Evolutionary conservation across 1,140 invertebrate species (phyloP).

Genomic region (Spodoptera frugiperda): DNA sequence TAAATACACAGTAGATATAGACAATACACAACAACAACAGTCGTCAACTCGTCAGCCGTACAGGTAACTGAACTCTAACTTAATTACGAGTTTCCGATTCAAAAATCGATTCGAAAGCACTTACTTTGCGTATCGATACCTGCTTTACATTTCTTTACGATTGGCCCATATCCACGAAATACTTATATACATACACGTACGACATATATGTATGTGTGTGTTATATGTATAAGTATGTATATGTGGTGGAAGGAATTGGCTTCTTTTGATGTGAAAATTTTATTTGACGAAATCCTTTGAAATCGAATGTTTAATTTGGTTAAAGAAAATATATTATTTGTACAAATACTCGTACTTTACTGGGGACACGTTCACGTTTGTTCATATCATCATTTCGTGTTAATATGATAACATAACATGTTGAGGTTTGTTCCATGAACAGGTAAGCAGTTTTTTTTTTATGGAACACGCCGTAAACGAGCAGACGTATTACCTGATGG

Average conservation of each 20-base stretch:
- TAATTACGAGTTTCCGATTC: neutral
- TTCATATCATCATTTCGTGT: too few species aligned
- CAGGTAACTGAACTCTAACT: neutral
- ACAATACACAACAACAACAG: too few species aligned
- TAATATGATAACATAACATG: too few species aligned
- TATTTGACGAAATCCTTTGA: constrained; percentile 6
- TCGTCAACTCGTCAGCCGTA: too few species aligned
- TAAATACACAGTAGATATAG: too few species aligned
- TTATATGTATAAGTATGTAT: neutral
- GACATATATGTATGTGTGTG: too few species aligned
- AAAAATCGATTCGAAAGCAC: neutral
- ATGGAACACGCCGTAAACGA: too few species aligned
- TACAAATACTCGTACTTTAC: constrained; percentile 24
- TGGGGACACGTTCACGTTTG: neutral
- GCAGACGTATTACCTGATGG: too few species aligned
- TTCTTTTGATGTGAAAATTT: constrained; percentile 22
- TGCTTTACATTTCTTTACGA: neutral
- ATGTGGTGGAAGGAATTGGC: constrained; percentile 14
- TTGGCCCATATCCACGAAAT: neutral
- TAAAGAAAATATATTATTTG: constrained; percentile 11
- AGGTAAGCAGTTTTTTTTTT: too few species aligned
- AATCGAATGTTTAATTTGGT: constrained; percentile 31
- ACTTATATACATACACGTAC: too few species aligned
- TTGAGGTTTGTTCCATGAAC: too few species aligned
- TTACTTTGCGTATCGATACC: neutral